A percentile compares a stretch with the other conserved stretches of the same genome.
Evolutionary conservation across 1,140 invertebrate genomes (phyloP).

Genomic region (Drosophila watanabei): DNA sequence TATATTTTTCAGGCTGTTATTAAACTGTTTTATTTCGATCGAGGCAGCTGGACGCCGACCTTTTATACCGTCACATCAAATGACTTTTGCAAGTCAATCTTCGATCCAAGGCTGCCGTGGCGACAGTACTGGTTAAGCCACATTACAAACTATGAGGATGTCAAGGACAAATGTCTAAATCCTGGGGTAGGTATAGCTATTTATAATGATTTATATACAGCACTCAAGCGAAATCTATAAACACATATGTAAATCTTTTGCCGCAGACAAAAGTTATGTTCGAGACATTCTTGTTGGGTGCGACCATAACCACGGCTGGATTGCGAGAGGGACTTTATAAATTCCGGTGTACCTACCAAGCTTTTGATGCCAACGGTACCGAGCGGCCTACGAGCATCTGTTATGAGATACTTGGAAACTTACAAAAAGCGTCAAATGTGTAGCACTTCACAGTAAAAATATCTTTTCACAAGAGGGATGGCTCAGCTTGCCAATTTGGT

Average conservation of each 20-base stretch:
- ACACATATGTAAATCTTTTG: not conserved
- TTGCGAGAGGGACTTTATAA: slow-evolving; percentile 15
- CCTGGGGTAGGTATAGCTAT: slow-evolving; percentile 37
- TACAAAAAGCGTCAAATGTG: not conserved
- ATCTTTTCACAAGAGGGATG: too few species aligned
- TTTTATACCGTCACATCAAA: not conserved
- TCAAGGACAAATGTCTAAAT: slow-evolving; percentile 24
- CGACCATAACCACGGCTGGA: not conserved
- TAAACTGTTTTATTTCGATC: slow-evolving; percentile 1
- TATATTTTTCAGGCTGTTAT: not conserved
- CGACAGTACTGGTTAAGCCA: slow-evolving; percentile 13
- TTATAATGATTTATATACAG: not conserved
- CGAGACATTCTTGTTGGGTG: not conserved
- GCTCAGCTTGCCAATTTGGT: not conserved
- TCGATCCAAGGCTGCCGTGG: slow-evolving; percentile 16
- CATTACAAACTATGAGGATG: slow-evolving; percentile 14
- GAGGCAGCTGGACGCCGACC: slow-evolving; percentile 24
- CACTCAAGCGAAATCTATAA: too few species aligned
- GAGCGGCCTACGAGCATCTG: slow-evolving; percentile 3
- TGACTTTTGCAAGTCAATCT: slow-evolving; percentile 19
- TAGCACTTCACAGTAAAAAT: not conserved
- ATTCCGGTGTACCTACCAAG: not conserved
- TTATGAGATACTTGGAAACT: not conserved
- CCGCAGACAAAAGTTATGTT: slow-evolving; percentile 7
- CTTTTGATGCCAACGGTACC: not conserved